These are phyloP conservation scores for Orcinus orca DNA, from an alignment of 2,113 vertebrate species.

Conservation along the genomic window DNA sequence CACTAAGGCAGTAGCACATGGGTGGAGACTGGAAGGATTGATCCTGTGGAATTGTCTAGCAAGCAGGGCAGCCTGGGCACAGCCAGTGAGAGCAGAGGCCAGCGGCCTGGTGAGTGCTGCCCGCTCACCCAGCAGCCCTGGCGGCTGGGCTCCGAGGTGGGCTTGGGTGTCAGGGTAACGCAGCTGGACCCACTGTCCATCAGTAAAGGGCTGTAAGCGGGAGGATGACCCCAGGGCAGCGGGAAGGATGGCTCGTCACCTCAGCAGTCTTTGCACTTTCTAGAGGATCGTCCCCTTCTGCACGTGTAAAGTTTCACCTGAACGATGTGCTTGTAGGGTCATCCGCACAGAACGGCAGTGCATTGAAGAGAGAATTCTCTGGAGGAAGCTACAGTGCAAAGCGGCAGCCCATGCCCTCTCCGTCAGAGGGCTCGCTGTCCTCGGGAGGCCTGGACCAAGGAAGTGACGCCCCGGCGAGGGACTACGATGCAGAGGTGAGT, in stretches of 20 bases:
- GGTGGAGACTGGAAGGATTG: background rate
- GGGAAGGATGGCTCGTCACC: background rate
- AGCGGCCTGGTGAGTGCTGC: no score
- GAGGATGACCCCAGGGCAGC: background rate
- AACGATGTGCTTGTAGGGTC: slow-evolving; percentile 81
- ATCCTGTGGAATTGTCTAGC: background rate
- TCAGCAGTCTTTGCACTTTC: background rate
- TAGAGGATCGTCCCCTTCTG: background rate
- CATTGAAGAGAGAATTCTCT: slow-evolving; percentile 92
- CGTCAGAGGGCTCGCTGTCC: slow-evolving; percentile 95
- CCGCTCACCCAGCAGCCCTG: rapidly evolving
- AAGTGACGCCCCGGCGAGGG: slow-evolving; percentile 91
- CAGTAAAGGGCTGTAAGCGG: no score
- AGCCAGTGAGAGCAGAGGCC: background rate
- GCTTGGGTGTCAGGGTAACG: background rate
- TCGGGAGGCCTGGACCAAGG: slow-evolving; percentile 94
- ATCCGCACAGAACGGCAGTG: slow-evolving; percentile 94
- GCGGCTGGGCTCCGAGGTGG: background rate
- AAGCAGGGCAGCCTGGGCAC: background rate
- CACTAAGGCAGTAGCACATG: background rate
- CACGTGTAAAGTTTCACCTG: background rate
- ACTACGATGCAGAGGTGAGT: slow-evolving; percentile 96
- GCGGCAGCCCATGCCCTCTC: slow-evolving; percentile 94
- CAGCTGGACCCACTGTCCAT: rapidly evolving
- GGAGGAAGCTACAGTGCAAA: slow-evolving; percentile 93